phyloP scores from a whole-genome alignment of 1,140 invertebrate species.

The Rhyacophila brunnea region DNA sequence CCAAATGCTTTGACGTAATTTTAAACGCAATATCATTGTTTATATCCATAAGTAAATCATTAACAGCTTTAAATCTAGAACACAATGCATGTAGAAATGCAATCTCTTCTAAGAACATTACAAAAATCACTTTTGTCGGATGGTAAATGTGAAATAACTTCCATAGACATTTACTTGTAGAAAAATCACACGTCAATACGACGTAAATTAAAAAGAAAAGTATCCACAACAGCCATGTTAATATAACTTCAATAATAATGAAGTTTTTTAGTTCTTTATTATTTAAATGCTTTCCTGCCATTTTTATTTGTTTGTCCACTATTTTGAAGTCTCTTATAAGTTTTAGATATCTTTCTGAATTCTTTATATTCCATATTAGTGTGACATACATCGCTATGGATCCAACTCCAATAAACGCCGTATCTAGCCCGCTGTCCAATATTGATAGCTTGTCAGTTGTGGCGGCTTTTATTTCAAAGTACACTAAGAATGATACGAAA shows the following conservation, averaged over 20 bases:
- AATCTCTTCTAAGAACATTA: conserved; percentile 14
- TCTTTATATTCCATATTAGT: conserved; percentile 14
- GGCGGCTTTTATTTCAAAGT: too few species aligned
- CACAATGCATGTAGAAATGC: conserved; percentile 6
- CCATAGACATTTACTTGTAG: conserved; percentile 4
- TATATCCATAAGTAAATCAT: not conserved
- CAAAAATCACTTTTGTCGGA: conserved; percentile 9
- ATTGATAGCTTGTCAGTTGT: too few species aligned
- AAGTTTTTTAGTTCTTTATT: conserved; percentile 2
- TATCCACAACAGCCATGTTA: conserved; percentile 5
- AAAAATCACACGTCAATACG: conserved; percentile 8
- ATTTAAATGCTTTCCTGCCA: conserved; percentile 9
- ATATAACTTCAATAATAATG: not conserved
- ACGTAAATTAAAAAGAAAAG: conserved; percentile 17
- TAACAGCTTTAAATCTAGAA: conserved; percentile 10
- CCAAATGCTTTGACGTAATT: not conserved
- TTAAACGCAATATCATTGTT: not conserved
- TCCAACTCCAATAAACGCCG: conserved; percentile 10
- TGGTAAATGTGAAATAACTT: conserved; percentile 13
- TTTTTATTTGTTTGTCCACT: conserved; percentile 12
- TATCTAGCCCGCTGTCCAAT: too few species aligned
- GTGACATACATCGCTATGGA: conserved; percentile 4
- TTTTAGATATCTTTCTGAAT: conserved; percentile 2
- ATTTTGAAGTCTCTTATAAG: not conserved
- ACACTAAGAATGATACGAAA: too few species aligned